A percentile compares a stretch with the other conserved stretches of the same genome.
Conservation (phyloP, 2,888 invertebrate species). For the Tricholauxania praeusta region DNA sequence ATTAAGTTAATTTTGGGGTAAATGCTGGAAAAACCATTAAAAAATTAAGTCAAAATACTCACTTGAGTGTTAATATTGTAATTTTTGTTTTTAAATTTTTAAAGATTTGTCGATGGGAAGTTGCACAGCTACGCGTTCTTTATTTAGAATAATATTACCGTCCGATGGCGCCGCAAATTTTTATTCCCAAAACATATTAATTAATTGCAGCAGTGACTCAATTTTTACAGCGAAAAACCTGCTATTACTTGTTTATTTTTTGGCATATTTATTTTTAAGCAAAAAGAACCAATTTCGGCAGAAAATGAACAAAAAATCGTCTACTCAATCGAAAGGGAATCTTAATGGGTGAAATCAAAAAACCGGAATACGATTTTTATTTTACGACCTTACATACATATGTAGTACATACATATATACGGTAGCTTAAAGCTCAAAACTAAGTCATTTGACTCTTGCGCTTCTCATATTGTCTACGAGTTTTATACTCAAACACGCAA, state of each 20-base stretch:
- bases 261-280: not conserved
- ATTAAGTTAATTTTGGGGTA: too few species aligned
- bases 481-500: not conserved
- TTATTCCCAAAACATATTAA: too few species aligned
- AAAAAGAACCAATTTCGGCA: not conserved
- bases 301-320: not conserved
- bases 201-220: not conserved
- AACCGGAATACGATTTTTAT: not conserved
- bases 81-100: too few species aligned
- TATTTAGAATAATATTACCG: too few species aligned
- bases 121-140: not conserved
- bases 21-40: too few species aligned
- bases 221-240: not conserved
- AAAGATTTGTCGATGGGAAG: not conserved
- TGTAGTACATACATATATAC: not conserved
- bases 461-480: not conserved
- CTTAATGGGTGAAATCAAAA: not conserved
- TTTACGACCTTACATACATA: not conserved
- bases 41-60: too few species aligned
- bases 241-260: constrained; percentile 2
- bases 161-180: too few species aligned
- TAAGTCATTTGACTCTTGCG: too few species aligned
- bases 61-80: too few species aligned
- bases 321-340: not conserved
- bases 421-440: constrained; percentile 4